Evolutionary conservation across 2,797 vertebrate genomes (phyloP).

Genomic region (Pogoniulus pusillus): DNA sequence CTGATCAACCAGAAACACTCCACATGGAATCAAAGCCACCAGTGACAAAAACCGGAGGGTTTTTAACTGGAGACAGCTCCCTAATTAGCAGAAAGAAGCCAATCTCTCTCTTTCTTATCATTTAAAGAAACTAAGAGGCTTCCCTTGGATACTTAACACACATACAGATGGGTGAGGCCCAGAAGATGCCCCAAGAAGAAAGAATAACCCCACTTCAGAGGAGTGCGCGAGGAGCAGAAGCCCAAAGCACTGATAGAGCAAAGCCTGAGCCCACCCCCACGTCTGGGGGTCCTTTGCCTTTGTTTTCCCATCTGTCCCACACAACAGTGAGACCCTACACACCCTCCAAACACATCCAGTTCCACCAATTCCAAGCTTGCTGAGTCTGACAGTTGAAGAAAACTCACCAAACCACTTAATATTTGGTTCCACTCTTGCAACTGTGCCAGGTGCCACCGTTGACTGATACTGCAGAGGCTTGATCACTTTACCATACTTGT

Average conservation of each 20-base stretch:
- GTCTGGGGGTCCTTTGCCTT: not conserved
- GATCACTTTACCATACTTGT: slow-evolving; percentile 89
- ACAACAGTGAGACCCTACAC: not conserved
- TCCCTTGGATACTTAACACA: not conserved
- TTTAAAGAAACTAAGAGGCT: not conserved
- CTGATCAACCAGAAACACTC: not conserved
- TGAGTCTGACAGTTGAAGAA: not conserved
- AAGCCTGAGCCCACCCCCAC: fast-evolving
- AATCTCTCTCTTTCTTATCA: not conserved
- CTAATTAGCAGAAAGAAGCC: fast-evolving
- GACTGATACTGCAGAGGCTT: slow-evolving; percentile 91
- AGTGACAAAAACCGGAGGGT: not conserved
- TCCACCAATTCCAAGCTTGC: not conserved
- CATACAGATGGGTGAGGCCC: not conserved
- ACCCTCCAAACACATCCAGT: not conserved
- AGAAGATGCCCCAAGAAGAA: not conserved
- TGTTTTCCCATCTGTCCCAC: not conserved
- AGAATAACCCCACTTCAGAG: not conserved
- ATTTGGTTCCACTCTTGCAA: slow-evolving; percentile 96
- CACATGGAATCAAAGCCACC: not conserved
- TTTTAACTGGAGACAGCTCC: not conserved
- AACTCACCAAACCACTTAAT: slow-evolving; percentile 98
- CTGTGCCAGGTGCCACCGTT: slow-evolving; percentile 89
- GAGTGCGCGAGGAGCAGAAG: fast-evolving
- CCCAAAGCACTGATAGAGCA: fast-evolving